Evolutionary conservation across 1,140 invertebrate genomes (phyloP), one percentile per base, ranked within the genome.

Genomic region (Lordiphosa stackelbergi): DNA sequence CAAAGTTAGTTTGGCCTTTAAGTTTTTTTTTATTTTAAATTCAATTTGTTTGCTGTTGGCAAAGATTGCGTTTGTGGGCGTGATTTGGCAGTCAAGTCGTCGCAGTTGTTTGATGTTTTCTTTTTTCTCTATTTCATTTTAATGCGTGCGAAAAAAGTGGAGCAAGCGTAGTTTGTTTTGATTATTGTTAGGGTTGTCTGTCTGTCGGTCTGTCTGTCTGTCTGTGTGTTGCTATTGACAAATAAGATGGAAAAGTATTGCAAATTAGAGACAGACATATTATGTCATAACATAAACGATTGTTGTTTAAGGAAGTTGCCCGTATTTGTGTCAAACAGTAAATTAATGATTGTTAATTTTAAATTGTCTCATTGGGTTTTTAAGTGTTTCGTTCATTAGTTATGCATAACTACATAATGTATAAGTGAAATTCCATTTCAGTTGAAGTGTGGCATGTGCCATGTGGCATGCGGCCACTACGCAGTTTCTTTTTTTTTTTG

Each of bases 81-180:
- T 42, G 37, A 19, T 28, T 55, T 61, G 49, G 16, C 42, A 47
- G 52, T 37, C 41, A 58, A 58, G 65, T 53, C 38, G 65, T 54
- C 65, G 49, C 52, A 61, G 57, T 53, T 42, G 73, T 61, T 79
- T 69, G 69, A 79, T 55, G 24, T 51, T 53, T 52, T 61, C 36
- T 47, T 36, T 64, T 16, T 16, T 16, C 16, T 42, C 41, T 38
- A 12, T 65, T 53, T 52, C 47, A 37, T 47, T 52, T 68, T 57
- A 36, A 62, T 58, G 70, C 70, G 75, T 78, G 74, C 66, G 70
- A 49, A 68, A 69, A 65, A 78, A 81, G 74, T 78, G 71, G 75
- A 81, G 70, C 74, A 66, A 65, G 53, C 63, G 42, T 37, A 59
- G 40, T 74, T 78, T 73, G 69, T 68, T 68, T 68, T 60, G 55